Evolutionary conservation across 2,113 vertebrate genomes (phyloP), one percentile per base, ranked within the genome.

Genomic region (Sphyrna mokarran): DNA sequence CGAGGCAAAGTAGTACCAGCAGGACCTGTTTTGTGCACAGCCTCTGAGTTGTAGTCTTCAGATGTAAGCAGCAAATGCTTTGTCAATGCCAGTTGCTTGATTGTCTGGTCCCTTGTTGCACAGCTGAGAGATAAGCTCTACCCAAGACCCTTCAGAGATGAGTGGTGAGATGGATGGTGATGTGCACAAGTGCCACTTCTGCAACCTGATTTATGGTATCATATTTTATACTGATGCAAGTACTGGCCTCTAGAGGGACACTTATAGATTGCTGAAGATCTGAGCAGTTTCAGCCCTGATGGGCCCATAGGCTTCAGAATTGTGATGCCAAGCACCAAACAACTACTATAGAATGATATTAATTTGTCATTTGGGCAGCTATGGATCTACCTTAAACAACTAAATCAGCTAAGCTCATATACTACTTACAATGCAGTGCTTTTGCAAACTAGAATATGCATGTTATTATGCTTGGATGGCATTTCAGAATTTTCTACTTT

Each of bases 161-260:
- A 95, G 93, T 96, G 16, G 96, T 54, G 61, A 98, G 98, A 98
- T 98, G 97, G 98, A 98, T 98, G 97, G 98, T 96, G 97, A 97
- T 72, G 96, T 96, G 96, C 97, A 96, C 96, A 95, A 97, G 97
- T 97, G 97, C 97, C 98, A 98, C 98, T 98, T 98, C 97, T 97
- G 98, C 97, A 95, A 95, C 96, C 97, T 98, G 98, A 99, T 99
- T 99, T 98, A 99, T 99, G 98, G 98, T 96, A 97, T 97, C 98
- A 97, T 97, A 97, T 98, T 98, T 98, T 97, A 97, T 97, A 96
- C 97, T 96, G 98, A 96, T 96, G 97, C 97, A 97, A 97, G 97
- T 96, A 96, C 96, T 97, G 96, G 97, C 97, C 98, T 98, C 98
- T 96, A 91, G 98, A 98, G 98, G 97, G 98, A 96, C 97, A 97